These are phyloP conservation scores for Endotricha flammealis DNA, from an alignment of 2,888 invertebrate species.

Conservation along the genomic window DNA sequence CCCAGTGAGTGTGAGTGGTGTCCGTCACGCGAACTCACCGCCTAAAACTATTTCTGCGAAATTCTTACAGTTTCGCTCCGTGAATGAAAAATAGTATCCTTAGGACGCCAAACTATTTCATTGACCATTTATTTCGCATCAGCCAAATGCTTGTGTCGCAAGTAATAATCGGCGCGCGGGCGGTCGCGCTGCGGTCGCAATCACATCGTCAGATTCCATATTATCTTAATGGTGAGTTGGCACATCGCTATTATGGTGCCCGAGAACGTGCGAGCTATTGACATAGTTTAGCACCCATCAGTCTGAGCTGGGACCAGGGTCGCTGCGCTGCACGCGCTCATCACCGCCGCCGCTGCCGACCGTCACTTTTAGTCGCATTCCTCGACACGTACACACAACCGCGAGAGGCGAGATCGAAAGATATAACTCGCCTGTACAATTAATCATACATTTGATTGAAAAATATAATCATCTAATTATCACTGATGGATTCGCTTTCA, in stretches of 20 bases:
- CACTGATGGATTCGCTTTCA: too few relatives aligned
- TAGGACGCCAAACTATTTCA: slow-evolving; percentile 3
- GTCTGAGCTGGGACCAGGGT: not conserved
- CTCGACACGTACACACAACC: too few relatives aligned
- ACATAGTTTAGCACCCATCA: slow-evolving; percentile 8
- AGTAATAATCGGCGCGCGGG: slow-evolving; percentile 19
- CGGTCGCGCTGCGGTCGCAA: slow-evolving; percentile 1
- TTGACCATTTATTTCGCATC: slow-evolving; percentile 15
- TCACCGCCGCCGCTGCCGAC: too few relatives aligned
- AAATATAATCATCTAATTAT: too few relatives aligned
- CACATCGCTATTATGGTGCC: slow-evolving; percentile 12
- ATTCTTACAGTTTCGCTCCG: not conserved
- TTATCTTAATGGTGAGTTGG: slow-evolving; percentile 23
- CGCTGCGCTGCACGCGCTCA: too few relatives aligned
- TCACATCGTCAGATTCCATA: slow-evolving; percentile 10
- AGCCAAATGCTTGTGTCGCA: slow-evolving; percentile 18
- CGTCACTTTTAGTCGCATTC: too few relatives aligned
- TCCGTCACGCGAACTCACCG: not conserved
- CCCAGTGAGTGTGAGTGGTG: too few relatives aligned
- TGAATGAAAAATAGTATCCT: not conserved
- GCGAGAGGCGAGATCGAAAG: too few relatives aligned
- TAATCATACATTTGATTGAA: too few relatives aligned
- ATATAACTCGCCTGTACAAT: too few relatives aligned
- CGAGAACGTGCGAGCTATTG: slow-evolving; percentile 13
- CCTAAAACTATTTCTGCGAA: not conserved